Base-by-base conservation (phyloP, 2,797 vertebrate genomes). In the Enoplosus armatus region DNA sequence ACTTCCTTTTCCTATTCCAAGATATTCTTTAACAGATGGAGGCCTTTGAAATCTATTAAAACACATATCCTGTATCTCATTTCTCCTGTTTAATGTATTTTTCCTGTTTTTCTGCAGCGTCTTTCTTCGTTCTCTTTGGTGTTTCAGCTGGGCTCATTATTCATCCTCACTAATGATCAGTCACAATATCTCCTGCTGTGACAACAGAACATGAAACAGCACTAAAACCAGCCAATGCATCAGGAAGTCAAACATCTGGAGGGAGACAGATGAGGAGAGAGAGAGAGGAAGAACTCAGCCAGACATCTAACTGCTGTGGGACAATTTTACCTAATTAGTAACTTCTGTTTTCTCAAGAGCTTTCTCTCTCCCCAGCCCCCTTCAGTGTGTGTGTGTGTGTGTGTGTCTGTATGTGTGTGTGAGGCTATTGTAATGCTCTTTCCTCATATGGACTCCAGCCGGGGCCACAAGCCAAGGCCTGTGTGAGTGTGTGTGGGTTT, bases 231-330 rank as follows among this genome's bases (percentile, higher is more conserved):
- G 82, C 61, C 62, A 54, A 3, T 64, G 71, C 75, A 65, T 76
- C 87, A 89, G 90, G 92, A 94, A 93, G 89, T 92, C 73, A 72
- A 91, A 95, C 94, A 94, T 95, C 93, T 95, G 94, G 92, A 91
- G 56, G 67, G 72, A 80, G 81, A 69, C 77, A 79, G 88, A 88
- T 68, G 80, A 90, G 64, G 55, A 62, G 35, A 60, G 62, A 63
- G 72, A 26, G 68, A 55, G 64, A 26, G 85, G 27, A 79, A 73
- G 90, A 90, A 89, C 89, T 84, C 82, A 50, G 79, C 85, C 86
- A 90, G 90, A 90, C 93, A 84, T 91, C 74, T 50, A 76, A 89
- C 58, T 81, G 90, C 87, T 85, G 77, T 58, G 82, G 89, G 90
- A 89, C 86, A 89, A 88, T 89, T 93, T 90, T 58, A 75, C 72